Percentiles rank a stretch among this genome's conserved stretches.
Conservation (phyloP, 2,113 vertebrate genomes). For the Gymnocephalus cernua region DNA sequence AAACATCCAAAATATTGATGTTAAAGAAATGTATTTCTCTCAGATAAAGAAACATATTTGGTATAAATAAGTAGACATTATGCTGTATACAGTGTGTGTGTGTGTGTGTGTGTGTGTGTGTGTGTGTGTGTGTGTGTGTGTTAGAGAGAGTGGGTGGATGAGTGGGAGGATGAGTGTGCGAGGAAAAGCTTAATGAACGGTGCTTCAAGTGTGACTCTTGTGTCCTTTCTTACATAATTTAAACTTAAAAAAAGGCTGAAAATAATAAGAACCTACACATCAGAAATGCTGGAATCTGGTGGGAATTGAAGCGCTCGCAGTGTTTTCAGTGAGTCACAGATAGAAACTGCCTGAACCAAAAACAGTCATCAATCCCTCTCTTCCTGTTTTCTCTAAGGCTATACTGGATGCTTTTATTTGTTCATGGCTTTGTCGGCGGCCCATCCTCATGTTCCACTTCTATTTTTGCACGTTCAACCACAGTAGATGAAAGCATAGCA, state of each 20-base stretch:
- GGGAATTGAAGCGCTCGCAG: slow-evolving; percentile 35
- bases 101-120: neutral
- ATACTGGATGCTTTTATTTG: slow-evolving; percentile 56
- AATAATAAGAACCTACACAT: slow-evolving; percentile 54
- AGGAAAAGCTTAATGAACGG: slow-evolving; percentile 40
- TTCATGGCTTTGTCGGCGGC: slow-evolving; percentile 56
- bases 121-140: neutral
- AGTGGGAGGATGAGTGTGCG: slow-evolving; percentile 14
- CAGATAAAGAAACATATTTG: neutral
- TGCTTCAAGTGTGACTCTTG: slow-evolving; percentile 30
- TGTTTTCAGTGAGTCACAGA: slow-evolving; percentile 56
- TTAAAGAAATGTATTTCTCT: too few species aligned
- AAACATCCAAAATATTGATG: too few species aligned
- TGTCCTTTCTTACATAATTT: slow-evolving; percentile 38
- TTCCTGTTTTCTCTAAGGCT: slow-evolving; percentile 59
- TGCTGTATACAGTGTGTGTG: neutral
- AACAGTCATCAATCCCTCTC: slow-evolving; percentile 60
- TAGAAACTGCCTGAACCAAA: slow-evolving; percentile 44
- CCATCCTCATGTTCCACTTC: slow-evolving; percentile 58
- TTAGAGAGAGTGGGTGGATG: neutral
- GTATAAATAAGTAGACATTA: neutral
- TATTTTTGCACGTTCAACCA: slow-evolving; percentile 66
- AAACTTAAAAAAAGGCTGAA: slow-evolving; percentile 29
- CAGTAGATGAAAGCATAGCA: slow-evolving; percentile 54
- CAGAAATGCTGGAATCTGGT: slow-evolving; percentile 35